Evolutionary conservation across 2,888 invertebrate species (phyloP), one percentile per base, ranked within the genome.

Genomic region (Zootermopsis nevadensis): DNA sequence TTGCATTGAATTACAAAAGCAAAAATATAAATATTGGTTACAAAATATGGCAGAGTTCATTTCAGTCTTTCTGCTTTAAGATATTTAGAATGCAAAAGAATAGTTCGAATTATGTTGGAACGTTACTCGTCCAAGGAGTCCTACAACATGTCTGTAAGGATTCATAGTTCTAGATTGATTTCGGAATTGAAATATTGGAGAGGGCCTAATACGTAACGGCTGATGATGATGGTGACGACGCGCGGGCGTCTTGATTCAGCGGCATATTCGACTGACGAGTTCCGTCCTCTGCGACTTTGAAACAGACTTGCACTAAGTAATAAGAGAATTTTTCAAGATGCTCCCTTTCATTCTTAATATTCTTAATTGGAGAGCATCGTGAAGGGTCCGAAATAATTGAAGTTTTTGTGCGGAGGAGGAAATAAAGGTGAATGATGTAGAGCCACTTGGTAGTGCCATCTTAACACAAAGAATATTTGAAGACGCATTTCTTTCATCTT

Each of bases 301-400:
- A 27, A 4, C 7, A 31, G 15, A 33, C 27, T 69, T 15, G 6
- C 69, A 33, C 33, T 33, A 69, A 69, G 69, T 69, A 1, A 69
- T 69, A 33, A 69, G 69, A 69, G 19, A 7, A 19, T 33, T 30
- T 69, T 27, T 69, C 27, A 60, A n/a, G 12, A 1, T 30, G 27
- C 30, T 67, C 19, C 19, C 30, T 48, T 48, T 31, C 77, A 30
- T 77, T 77, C 38, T 77, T 77, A 77, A 77, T 77, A 77, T 30
- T 77, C 53, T 77, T 77, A 77, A 77, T 77, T 77, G 77, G 77
- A 77, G 12, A 27, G 27, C 67, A 67, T 67, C 27, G 27, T 31
- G 15, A 27, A 6, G 48, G 42, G 24, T 74, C 48, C 33, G 8
- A 74, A 31, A 74, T 74, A 74, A 74, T 22, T 74, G 74, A 38